phyloP scores from a whole-genome alignment of 1,140 invertebrate species.

The Zeugodacus cucurbitae region DNA sequence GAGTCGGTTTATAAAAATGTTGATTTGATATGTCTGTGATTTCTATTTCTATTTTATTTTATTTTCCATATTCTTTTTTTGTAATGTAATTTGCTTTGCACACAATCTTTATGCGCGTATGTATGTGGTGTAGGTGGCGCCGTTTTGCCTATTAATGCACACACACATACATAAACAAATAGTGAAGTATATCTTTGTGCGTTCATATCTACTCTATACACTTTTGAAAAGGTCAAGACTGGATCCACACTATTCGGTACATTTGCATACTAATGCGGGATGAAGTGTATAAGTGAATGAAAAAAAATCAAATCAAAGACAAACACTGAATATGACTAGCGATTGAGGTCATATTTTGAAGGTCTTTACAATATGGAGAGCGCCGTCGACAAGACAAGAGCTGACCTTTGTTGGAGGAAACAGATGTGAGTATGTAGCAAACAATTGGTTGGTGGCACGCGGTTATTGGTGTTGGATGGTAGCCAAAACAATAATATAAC shows the following conservation, averaged over 20 bases:
- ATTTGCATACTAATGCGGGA: neutral
- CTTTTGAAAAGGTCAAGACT: neutral
- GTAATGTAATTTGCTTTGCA: neutral
- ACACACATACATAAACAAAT: neutral
- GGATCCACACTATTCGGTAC: neutral
- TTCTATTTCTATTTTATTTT: too few relatives aligned
- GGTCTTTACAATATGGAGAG: neutral
- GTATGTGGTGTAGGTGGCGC: neutral
- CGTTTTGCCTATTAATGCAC: neutral
- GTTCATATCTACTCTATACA: neutral
- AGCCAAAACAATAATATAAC: neutral
- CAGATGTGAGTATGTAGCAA: neutral
- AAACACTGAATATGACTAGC: neutral
- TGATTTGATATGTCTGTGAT: too few relatives aligned
- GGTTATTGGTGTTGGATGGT: neutral
- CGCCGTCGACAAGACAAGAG: neutral
- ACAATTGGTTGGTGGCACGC: neutral
- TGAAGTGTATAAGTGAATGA: neutral
- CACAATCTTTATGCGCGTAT: neutral
- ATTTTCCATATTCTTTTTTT: too few relatives aligned
- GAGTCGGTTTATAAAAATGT: too few relatives aligned
- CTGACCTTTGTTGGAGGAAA: neutral
- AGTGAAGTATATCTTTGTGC: neutral
- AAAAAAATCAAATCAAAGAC: neutral
- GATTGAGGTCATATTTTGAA: neutral